These are phyloP conservation scores for Rattus rattus DNA, from an alignment of 2,113 vertebrate species.

Conservation along the genomic window DNA sequence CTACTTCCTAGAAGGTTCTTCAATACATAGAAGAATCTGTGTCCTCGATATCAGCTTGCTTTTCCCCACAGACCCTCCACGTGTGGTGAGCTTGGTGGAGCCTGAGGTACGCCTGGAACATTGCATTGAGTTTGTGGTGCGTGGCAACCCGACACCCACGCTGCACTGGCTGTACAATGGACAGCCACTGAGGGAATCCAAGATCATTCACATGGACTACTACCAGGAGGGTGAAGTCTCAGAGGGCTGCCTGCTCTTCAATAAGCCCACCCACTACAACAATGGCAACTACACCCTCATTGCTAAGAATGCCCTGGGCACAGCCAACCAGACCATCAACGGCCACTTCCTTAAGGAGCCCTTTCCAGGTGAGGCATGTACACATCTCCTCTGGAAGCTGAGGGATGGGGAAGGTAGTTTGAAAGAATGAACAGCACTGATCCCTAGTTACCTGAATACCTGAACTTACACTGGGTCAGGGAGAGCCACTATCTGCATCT, in stretches of 20 bases:
- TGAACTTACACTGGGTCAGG: fast-evolving
- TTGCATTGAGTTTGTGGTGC: conserved; percentile 97
- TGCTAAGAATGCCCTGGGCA: conserved; percentile 94
- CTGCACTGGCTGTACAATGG: conserved; percentile 95
- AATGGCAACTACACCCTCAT: conserved; percentile 98
- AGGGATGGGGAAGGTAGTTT: fast-evolving
- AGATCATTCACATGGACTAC: conserved; percentile 93
- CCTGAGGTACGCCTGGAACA: conserved; percentile 94
- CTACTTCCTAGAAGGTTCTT: background rate
- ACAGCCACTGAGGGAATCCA: conserved; percentile 89
- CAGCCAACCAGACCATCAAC: conserved; percentile 93
- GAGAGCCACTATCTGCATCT: fast-evolving
- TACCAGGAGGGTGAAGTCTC: conserved; percentile 94
- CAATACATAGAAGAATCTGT: fast-evolving
- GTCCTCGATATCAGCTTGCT: conserved; percentile 22
- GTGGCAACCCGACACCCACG: conserved; percentile 94
- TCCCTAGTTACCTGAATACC: background rate
- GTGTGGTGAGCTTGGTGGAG: conserved; percentile 93
- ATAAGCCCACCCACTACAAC: conserved; percentile 97
- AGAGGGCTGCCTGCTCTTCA: conserved; percentile 96
- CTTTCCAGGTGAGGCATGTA: conserved; percentile 86
- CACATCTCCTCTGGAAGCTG: too few relatives aligned
- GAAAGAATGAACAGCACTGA: background rate
- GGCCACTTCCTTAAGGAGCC: conserved; percentile 95
- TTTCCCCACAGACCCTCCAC: conserved; percentile 92